Conservation (phyloP, 2,888 invertebrate genomes). For the Noctua janthe region DNA sequence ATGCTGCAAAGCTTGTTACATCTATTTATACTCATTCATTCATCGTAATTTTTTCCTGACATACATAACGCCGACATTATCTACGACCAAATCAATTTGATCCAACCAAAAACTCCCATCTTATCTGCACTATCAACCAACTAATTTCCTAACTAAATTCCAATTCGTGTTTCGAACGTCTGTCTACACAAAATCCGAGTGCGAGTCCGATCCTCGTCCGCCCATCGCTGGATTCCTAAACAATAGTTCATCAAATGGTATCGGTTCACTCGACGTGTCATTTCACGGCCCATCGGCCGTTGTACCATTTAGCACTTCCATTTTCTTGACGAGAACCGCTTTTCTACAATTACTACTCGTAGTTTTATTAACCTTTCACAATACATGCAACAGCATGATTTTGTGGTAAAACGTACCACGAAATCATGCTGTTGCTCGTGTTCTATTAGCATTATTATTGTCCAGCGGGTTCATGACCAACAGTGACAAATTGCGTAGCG, state of each 20-base stretch:
- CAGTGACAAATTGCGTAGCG: slow-evolving; percentile 35
- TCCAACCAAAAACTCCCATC: not conserved
- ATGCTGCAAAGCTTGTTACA: not conserved
- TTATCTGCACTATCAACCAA: not conserved
- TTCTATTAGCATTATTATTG: slow-evolving; percentile 54
- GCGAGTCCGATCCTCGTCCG: slow-evolving; percentile 73
- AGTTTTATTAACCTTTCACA: slow-evolving; percentile 57
- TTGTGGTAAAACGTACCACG: not conserved
- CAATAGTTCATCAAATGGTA: slow-evolving; percentile 83
- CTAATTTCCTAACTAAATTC: slow-evolving; percentile 35
- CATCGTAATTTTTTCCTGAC: not conserved
- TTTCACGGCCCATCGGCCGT: slow-evolving; percentile 81
- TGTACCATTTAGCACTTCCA: slow-evolving; percentile 84
- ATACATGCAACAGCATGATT: not conserved
- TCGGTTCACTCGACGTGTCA: slow-evolving; percentile 72
- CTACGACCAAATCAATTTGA: not conserved
- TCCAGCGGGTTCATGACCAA: slow-evolving; percentile 47
- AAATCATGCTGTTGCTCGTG: slow-evolving; percentile 33
- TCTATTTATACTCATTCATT: not conserved
- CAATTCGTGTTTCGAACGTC: slow-evolving; percentile 31
- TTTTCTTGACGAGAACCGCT: slow-evolving; percentile 78
- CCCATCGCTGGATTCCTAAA: slow-evolving; percentile 77
- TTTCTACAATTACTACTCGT: slow-evolving; percentile 75
- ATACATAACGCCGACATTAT: not conserved
- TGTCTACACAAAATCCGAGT: slow-evolving; percentile 70